These are phyloP conservation scores for Zophobas morio DNA, from an alignment of 1,140 invertebrate species.

Conservation along the genomic window DNA sequence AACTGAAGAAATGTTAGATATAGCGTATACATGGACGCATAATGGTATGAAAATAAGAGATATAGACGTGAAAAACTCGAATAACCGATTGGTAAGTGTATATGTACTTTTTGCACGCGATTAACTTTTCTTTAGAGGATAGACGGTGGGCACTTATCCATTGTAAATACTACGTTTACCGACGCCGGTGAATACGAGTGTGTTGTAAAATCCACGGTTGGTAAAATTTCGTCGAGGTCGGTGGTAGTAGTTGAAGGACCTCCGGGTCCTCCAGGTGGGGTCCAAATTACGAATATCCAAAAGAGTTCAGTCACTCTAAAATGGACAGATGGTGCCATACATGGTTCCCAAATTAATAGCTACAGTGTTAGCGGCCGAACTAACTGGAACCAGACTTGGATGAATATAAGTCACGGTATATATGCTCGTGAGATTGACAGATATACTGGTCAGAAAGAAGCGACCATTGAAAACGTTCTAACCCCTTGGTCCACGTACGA, in stretches of 20 bases:
- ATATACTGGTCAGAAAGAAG: slow-evolving; percentile 70
- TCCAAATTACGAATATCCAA: slow-evolving; percentile 80
- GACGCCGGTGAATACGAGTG: slow-evolving; percentile 93
- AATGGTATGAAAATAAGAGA: slow-evolving; percentile 87
- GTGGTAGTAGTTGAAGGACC: slow-evolving; percentile 85
- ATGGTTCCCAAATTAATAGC: slow-evolving; percentile 81
- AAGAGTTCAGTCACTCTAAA: slow-evolving; percentile 83
- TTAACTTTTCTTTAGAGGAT: slow-evolving; percentile 67
- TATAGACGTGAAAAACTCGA: slow-evolving; percentile 72
- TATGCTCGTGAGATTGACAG: slow-evolving; percentile 64
- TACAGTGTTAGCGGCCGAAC: slow-evolving; percentile 89
- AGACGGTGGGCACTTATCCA: slow-evolving; percentile 82
- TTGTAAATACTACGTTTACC: slow-evolving; percentile 86
- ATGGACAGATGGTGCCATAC: slow-evolving; percentile 92
- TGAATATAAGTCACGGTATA: slow-evolving; percentile 76
- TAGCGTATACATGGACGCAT: slow-evolving; percentile 92
- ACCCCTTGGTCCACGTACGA: slow-evolving; percentile 92
- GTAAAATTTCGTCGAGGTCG: slow-evolving; percentile 81
- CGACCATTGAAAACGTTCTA: slow-evolving; percentile 76
- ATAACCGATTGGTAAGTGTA: slow-evolving; percentile 68
- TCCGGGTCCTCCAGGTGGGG: slow-evolving; percentile 85
- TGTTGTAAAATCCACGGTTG: slow-evolving; percentile 89
- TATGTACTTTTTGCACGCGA: not conserved
- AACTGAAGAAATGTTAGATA: slow-evolving; percentile 86
- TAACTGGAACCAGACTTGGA: slow-evolving; percentile 89